Evolutionary conservation across 2,113 vertebrate genomes (phyloP).

Genomic region (Pteropus alecto): DNA sequence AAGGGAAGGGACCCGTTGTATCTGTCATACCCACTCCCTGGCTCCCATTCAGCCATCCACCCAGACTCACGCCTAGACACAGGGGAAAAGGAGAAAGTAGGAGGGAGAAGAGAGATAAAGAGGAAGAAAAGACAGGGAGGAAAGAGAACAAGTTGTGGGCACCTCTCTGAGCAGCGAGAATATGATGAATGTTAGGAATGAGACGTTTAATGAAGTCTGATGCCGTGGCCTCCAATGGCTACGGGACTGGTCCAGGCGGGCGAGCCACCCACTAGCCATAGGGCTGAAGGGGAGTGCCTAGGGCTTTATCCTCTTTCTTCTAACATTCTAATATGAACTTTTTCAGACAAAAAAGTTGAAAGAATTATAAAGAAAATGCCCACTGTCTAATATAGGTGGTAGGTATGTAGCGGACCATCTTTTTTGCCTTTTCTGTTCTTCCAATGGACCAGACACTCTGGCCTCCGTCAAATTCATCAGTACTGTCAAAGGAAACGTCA

Average conservation of each 20-base stretch:
- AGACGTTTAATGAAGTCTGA: background rate
- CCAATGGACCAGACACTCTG: background rate
- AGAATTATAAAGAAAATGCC: background rate
- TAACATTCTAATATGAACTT: background rate
- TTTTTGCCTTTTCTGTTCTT: background rate
- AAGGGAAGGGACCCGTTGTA: background rate
- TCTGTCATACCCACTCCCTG: background rate
- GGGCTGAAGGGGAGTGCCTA: background rate
- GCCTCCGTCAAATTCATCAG: background rate
- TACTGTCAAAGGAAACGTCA: background rate
- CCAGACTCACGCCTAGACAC: background rate
- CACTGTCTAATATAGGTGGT: background rate
- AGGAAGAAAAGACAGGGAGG: background rate
- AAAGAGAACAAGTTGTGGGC: background rate
- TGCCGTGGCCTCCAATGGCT: rapidly evolving
- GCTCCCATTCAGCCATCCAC: background rate
- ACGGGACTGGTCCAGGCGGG: rapidly evolving
- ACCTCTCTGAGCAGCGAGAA: background rate
- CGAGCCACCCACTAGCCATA: background rate
- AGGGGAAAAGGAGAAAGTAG: background rate
- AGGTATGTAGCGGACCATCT: background rate
- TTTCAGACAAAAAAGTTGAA: background rate
- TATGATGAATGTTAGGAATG: background rate
- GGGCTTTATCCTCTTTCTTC: background rate
- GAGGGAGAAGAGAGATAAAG: too few species aligned